Percentiles rank a stretch among this genome's conserved stretches.
Conservation (phyloP, 2,888 invertebrate genomes). For the Orchestes rusci region DNA sequence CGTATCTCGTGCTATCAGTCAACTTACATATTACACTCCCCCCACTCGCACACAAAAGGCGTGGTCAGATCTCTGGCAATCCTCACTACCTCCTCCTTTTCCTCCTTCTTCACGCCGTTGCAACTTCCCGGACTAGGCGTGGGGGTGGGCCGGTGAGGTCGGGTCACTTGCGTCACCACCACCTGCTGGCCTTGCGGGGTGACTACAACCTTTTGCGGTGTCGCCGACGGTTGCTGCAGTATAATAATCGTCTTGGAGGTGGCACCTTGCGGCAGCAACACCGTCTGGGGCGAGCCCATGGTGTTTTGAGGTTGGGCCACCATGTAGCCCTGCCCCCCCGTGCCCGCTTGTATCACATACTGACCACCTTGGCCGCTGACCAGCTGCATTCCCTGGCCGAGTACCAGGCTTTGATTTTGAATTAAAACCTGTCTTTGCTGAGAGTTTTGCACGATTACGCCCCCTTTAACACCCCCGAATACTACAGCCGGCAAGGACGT, state of each 20-base stretch:
- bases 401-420: slow-evolving; percentile 38
- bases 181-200: slow-evolving; percentile 61
- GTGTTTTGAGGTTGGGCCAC: slow-evolving; percentile 59
- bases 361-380: slow-evolving; percentile 44
- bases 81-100: slow-evolving; percentile 37
- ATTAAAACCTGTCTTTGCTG: slow-evolving; percentile 34
- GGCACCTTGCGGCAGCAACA: slow-evolving; percentile 58
- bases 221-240: slow-evolving; percentile 52
- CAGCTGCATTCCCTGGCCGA: slow-evolving; percentile 45
- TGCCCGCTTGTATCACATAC: slow-evolving; percentile 47
- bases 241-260: slow-evolving; percentile 65
- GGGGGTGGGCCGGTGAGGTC: slow-evolving; percentile 48
- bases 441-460: slow-evolving; percentile 12
- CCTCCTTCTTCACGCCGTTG: slow-evolving; percentile 30
- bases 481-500: slow-evolving; percentile 16
- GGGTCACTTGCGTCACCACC: slow-evolving; percentile 54
- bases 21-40: slow-evolving; percentile 68
- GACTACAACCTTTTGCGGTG: slow-evolving; percentile 49
- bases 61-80: slow-evolving; percentile 41
- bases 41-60: slow-evolving; percentile 86
- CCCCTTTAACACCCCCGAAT: slow-evolving; percentile 20
- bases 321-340: slow-evolving; percentile 50
- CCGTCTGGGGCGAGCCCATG: slow-evolving; percentile 54
- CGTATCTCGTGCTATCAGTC: background rate
- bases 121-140: slow-evolving; percentile 31